Conservation (phyloP, 2,888 invertebrate species). For the Lycia hirtaria region DNA sequence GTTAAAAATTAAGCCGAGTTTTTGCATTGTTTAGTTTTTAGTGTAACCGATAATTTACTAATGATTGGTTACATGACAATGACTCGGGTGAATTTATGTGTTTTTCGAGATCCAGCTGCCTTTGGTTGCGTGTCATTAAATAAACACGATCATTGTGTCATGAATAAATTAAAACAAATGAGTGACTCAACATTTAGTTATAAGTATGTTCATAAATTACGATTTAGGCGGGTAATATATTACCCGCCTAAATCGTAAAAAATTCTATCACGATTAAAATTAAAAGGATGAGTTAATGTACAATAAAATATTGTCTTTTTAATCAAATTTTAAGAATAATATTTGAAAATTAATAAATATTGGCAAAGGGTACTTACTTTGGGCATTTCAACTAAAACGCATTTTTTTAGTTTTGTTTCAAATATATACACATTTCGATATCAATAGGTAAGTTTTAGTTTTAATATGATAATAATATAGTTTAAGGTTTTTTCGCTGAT, state of each 20-base stretch:
- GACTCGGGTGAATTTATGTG: conserved; percentile 46
- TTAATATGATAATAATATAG: no score
- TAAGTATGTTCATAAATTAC: conserved; percentile 7
- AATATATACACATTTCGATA: no score
- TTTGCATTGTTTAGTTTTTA: conserved; percentile 63
- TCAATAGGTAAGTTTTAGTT: no score
- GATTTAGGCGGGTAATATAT: conserved; percentile 1
- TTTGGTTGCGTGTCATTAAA: conserved; percentile 33
- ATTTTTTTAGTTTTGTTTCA: no score
- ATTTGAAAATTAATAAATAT: no score
- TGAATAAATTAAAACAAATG: conserved; percentile 18
- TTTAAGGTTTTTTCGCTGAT: no score
- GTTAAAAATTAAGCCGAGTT: conserved; percentile 63
- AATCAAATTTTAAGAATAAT: not conserved
- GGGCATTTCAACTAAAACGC: no score
- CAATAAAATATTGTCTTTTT: no score
- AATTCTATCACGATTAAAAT: no score
- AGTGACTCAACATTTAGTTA: conserved; percentile 13
- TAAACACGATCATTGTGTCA: conserved; percentile 18
- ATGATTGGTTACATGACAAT: conserved; percentile 56
- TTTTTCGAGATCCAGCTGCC: conserved; percentile 35
- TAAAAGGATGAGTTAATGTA: no score
- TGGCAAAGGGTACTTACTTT: no score
- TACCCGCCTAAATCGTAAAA: no score
- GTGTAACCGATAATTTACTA: conserved; percentile 56